Evolutionary conservation across 2,888 invertebrate species (phyloP), one percentile per base, ranked within the genome.

Genomic region (Eutolmus rufibarbis): DNA sequence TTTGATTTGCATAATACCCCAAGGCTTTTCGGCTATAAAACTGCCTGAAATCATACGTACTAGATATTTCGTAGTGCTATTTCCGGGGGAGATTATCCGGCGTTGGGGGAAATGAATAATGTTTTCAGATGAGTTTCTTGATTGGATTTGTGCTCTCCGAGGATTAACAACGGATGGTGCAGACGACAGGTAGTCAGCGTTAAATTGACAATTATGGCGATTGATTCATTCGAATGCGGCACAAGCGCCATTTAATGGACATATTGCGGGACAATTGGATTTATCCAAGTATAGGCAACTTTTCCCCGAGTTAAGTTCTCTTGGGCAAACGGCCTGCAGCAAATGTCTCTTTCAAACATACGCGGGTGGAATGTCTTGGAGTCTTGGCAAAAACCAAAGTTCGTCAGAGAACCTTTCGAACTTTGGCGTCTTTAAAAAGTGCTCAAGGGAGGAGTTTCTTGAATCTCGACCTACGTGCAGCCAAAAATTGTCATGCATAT

Each of bases 1-100:
- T 78, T 43, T 43, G 78, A 78, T 78, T 78, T 78, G 78, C 78
- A 78, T 78, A 78, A 78, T 78, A 9, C 78, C 78, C 78, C 19
- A 43, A 78, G 78, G 40, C 76, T 76, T 78, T 78, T 34, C 78
- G 23, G 78, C 19, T 78, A 43, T 23, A 78, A 78, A 78, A 78
- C 43, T 78, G 43, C 40, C 66, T 78, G 43, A 43, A 40, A 78
- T 78, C 78, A 78, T 78, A 78, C 78, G 78, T 78, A 66, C 8
- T 56, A 77, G 78, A 78, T 40, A 78, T 40, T 78, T 78, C 23
- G 78, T n/a, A 40, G 43, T 78, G 37, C 40, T 78, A 19, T 46
- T 78, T 40, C 16, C 78, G 16, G 78, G 77, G 43, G 5, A 43
- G 40, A 78, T 78, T 43, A 66, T 28, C 66, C 23, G 66, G 0